A percentile compares a stretch with the other conserved stretches of the same genome.
These are phyloP conservation scores for Halcyon badia DNA, from an alignment of 2,797 vertebrate species.

Conservation along the genomic window DNA sequence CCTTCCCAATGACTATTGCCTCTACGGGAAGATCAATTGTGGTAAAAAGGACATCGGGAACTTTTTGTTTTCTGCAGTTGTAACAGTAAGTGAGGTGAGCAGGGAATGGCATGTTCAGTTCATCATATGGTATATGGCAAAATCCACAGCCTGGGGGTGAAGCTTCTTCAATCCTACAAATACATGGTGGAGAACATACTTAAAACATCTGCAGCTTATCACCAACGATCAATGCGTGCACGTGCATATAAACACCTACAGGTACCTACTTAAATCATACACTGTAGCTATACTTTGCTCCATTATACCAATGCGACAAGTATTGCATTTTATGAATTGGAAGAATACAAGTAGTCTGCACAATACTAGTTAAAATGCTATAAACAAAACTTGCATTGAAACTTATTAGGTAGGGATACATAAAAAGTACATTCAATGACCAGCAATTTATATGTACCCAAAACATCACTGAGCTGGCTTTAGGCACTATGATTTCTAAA, in stretches of 20 bases:
- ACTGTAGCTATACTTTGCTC: background rate
- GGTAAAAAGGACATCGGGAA: slow-evolving; percentile 97
- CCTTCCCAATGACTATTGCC: slow-evolving; percentile 91
- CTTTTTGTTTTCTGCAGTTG: slow-evolving; percentile 93
- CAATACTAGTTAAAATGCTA: background rate
- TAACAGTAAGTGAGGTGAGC: slow-evolving; percentile 96
- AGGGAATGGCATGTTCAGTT: slow-evolving; percentile 98
- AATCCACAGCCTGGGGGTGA: slow-evolving; percentile 91
- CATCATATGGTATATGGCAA: slow-evolving; percentile 98
- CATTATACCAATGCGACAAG: background rate
- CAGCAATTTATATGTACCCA: background rate
- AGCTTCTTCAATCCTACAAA: slow-evolving; percentile 90
- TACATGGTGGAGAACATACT: slow-evolving; percentile 34
- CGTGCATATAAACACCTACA: background rate
- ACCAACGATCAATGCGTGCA: background rate
- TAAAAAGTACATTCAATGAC: background rate
- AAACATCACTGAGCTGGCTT: background rate
- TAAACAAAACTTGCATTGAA: background rate
- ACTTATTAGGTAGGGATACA: background rate
- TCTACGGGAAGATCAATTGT: slow-evolving; percentile 96
- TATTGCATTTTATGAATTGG: background rate
- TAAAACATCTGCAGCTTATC: slow-evolving; percentile 19
- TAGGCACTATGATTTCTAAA: background rate
- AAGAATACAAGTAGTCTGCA: background rate
- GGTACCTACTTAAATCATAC: background rate